Percentiles rank a stretch among this genome's conserved stretches.
phyloP scores from a whole-genome alignment of 2,888 invertebrate genomes.

The Pristionchus mayeri region DNA sequence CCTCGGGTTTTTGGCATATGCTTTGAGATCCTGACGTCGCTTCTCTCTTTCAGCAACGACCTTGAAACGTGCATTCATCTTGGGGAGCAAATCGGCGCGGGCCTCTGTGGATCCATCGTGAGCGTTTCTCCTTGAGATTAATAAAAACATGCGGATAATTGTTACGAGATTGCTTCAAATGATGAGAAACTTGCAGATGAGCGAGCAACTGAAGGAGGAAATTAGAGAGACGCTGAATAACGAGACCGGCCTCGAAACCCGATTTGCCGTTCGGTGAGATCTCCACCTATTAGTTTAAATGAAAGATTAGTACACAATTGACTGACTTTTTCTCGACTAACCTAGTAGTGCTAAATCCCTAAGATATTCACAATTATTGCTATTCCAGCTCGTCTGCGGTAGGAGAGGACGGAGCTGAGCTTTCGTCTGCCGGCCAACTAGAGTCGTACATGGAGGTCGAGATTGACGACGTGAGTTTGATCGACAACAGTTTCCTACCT shows the following conservation, averaged over 20 bases:
- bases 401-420: conserved; percentile 86
- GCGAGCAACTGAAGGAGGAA: not conserved
- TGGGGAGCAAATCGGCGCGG: conserved; percentile 11
- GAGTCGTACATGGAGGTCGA: conserved; percentile 84
- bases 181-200: not conserved
- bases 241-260: not conserved
- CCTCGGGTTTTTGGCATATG: no score
- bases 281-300: no score
- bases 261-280: conserved; percentile 37
- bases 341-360: no score
- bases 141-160: not conserved
- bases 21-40: no score
- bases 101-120: not conserved
- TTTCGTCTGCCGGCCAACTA: conserved; percentile 89
- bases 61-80: conserved; percentile 17
- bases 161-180: not conserved
- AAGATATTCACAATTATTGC: not conserved
- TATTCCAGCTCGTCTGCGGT: conserved; percentile 80
- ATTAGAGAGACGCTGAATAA: not conserved
- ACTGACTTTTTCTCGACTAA: no score
- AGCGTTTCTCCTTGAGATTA: not conserved
- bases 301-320: not conserved
- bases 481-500: no score
- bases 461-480: conserved; percentile 73
- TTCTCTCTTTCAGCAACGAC: not conserved